phyloP scores from a whole-genome alignment of 2,888 invertebrate species.

The Liopterus haemorrhoidalis region DNA sequence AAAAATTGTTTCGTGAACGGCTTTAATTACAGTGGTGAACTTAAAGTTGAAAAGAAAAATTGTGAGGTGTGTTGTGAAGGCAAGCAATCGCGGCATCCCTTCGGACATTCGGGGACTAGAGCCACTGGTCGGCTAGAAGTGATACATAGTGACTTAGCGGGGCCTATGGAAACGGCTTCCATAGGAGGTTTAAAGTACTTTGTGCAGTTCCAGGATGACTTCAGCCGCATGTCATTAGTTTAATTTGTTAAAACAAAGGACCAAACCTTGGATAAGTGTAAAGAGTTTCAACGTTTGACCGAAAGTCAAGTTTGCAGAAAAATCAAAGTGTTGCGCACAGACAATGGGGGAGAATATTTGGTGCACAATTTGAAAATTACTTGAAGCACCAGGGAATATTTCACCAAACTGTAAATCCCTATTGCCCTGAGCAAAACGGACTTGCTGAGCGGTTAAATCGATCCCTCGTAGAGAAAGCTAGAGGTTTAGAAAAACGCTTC shows the following conservation, averaged over 20 bases:
- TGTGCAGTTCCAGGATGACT: no score
- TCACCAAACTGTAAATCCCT: constrained; percentile 16
- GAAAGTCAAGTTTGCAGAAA: no score
- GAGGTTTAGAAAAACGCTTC: no score
- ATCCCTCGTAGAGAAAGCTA: no score
- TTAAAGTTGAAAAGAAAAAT: constrained; percentile 10
- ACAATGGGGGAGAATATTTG: no score
- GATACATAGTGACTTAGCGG: constrained; percentile 31
- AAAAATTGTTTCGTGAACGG: constrained; percentile 12
- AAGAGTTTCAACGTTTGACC: no score
- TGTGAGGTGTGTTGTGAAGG: constrained; percentile 28
- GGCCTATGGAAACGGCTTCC: constrained; percentile 26
- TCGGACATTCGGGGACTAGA: constrained; percentile 22
- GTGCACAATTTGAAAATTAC: constrained; percentile 9
- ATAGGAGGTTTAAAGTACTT: constrained; percentile 27
- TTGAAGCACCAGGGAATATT: constrained; percentile 12
- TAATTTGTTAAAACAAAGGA: no score
- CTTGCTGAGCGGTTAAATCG: constrained; percentile 22
- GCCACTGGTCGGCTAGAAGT: constrained; percentile 25
- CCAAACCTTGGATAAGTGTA: no score
- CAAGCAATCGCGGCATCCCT: constrained; percentile 31
- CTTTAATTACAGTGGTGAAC: constrained; percentile 9
- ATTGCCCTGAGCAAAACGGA: no score
- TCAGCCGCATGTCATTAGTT: no score
- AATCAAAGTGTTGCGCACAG: no score